phyloP scores from a whole-genome alignment of 2,113 vertebrate genomes.

The Hippocampus zosterae region DNA sequence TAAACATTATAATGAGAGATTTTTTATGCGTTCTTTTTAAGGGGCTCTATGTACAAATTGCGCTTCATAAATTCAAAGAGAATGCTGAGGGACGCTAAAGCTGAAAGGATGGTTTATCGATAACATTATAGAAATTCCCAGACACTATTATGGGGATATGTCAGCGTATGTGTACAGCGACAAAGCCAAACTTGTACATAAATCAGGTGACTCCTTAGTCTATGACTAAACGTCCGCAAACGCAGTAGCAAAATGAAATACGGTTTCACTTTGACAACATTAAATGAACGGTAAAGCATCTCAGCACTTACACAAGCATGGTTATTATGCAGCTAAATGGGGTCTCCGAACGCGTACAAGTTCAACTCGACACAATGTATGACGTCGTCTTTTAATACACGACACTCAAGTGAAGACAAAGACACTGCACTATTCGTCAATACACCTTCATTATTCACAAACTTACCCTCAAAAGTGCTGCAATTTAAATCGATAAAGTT shows the following conservation, averaged over 20 bases:
- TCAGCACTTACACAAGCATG: no score
- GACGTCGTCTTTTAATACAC: neutral
- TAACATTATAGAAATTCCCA: neutral
- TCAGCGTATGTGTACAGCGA: no score
- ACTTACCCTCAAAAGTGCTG: slow-evolving; percentile 19
- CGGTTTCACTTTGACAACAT: neutral
- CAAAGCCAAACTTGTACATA: no score
- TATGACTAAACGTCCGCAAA: neutral
- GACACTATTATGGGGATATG: neutral
- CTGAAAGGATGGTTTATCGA: neutral
- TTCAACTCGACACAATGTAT: neutral
- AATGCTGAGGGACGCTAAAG: neutral
- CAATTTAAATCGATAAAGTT: neutral
- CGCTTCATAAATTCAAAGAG: neutral
- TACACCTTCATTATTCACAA: neutral
- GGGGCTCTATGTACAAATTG: neutral
- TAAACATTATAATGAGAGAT: neutral
- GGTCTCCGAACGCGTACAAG: neutral
- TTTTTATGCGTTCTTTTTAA: neutral
- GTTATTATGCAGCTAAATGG: no score
- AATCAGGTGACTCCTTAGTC: no score
- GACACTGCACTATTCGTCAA: neutral
- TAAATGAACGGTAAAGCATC: no score
- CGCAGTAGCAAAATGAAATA: neutral
- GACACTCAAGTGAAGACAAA: no score